Percentiles rank a stretch among this genome's conserved stretches.
Evolutionary conservation across 92 coral and sea anemone genomes (phyloP).

Genomic region (Paramuricea clavata): DNA sequence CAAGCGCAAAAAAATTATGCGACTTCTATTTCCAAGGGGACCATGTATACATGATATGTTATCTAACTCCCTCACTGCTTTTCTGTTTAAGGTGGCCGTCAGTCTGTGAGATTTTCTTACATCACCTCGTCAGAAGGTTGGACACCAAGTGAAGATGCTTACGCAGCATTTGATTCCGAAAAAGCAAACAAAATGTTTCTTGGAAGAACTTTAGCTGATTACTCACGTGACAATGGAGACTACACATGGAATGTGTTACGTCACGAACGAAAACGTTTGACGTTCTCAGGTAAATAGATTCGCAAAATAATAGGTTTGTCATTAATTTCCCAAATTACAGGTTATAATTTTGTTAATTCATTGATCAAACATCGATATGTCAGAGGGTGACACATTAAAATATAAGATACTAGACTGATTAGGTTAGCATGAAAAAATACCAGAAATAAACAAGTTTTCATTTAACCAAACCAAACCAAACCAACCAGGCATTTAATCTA

Average conservation of each 20-base stretch:
- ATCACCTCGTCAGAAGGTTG: constrained; percentile 84
- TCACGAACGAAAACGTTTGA: constrained; percentile 77
- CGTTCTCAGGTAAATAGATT: constrained; percentile 55
- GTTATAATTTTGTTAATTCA: too few species aligned
- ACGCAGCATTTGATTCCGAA: constrained; percentile 89
- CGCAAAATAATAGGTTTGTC: too few species aligned
- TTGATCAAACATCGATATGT: too few species aligned
- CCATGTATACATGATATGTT: background rate
- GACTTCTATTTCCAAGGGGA: too few species aligned
- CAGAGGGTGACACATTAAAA: too few species aligned
- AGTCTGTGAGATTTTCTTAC: constrained; percentile 89
- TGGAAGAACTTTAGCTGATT: constrained; percentile 81
- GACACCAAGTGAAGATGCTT: constrained; percentile 95
- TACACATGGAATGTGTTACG: constrained; percentile 95
- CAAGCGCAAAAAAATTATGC: too few species aligned
- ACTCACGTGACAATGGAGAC: constrained; percentile 81
- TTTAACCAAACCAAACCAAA: too few species aligned
- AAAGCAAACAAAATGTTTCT: constrained; percentile 81
- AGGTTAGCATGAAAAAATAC: too few species aligned
- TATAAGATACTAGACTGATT: too few species aligned
- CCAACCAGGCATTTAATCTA: too few species aligned
- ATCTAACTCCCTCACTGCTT: background rate
- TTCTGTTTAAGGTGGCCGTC: constrained; percentile 76
- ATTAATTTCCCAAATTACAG: too few species aligned
- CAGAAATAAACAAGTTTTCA: too few species aligned